Conservation (phyloP, 2,113 vertebrate genomes). For the Spermophilus dauricus region DNA sequence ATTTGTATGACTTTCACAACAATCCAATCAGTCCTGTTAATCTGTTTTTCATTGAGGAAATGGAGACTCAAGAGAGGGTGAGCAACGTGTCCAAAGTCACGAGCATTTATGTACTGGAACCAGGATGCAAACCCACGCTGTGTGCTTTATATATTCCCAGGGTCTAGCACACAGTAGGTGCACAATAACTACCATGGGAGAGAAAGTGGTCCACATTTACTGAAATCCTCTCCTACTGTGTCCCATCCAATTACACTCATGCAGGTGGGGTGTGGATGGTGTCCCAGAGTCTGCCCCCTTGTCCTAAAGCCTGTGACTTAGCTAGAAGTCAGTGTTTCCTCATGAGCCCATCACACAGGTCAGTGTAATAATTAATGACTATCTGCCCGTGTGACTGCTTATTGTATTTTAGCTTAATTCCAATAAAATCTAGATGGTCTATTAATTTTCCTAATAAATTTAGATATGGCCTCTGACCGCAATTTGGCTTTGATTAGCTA, state of each 20-base stretch:
- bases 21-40: background rate
- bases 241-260: constrained; percentile 40
- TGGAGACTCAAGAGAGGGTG: background rate
- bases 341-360: constrained; percentile 80
- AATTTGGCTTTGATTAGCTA: constrained; percentile 92
- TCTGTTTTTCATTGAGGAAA: background rate
- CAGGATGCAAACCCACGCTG: background rate
- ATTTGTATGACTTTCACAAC: background rate
- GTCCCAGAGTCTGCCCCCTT: background rate
- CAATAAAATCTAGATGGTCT: constrained; percentile 90
- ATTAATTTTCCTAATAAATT: constrained; percentile 93
- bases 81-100: background rate
- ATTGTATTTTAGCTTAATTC: constrained; percentile 88
- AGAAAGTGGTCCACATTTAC: rapidly evolving
- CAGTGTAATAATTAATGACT: constrained; percentile 87
- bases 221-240: background rate
- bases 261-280: background rate
- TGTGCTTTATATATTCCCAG: background rate
- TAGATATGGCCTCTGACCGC: constrained; percentile 89
- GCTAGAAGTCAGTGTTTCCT: constrained; percentile 86
- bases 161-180: background rate
- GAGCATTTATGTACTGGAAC: background rate
- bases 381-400: constrained; percentile 85
- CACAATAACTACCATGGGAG: background rate
- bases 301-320: constrained; percentile 56